Conservation (phyloP, 2,113 vertebrate species). For the Stomatorhinus ivindoensis region DNA sequence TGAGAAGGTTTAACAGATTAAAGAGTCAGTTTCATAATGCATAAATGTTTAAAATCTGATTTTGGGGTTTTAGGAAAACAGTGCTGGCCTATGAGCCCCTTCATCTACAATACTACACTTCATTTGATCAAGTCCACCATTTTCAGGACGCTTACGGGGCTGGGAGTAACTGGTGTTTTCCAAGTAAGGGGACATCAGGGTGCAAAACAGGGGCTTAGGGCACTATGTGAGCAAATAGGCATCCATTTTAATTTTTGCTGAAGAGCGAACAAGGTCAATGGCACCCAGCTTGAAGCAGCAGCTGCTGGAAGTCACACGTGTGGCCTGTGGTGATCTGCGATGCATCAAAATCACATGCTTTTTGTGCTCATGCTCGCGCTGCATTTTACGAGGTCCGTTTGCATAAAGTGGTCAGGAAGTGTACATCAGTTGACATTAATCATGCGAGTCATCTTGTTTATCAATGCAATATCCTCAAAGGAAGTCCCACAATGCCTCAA, state of each 20-base stretch:
- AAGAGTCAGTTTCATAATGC: not conserved
- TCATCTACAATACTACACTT: not conserved
- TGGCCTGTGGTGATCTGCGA: not conserved
- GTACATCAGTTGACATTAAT: constrained; percentile 32
- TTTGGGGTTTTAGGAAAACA: not conserved
- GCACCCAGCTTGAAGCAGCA: constrained; percentile 13
- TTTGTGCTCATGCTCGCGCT: not conserved
- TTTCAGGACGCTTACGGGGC: constrained; percentile 11
- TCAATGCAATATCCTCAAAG: not conserved
- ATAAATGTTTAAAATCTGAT: not conserved
- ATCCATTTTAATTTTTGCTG: constrained; percentile 51
- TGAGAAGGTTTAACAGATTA: not conserved
- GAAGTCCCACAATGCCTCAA: not conserved
- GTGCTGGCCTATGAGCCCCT: not conserved
- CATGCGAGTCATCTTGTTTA: not conserved
- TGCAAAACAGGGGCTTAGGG: constrained; percentile 27
- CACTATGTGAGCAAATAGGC: constrained; percentile 36
- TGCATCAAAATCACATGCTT: not conserved
- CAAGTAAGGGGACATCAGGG: constrained; percentile 35
- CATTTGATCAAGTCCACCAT: not conserved
- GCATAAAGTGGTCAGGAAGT: constrained; percentile 43
- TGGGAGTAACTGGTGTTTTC: constrained; percentile 33
- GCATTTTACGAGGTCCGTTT: constrained; percentile 35
- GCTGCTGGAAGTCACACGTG: not conserved
- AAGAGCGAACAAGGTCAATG: constrained; percentile 54